Conservation (phyloP, 2,113 vertebrate species). For the Pithys albifrons region DNA sequence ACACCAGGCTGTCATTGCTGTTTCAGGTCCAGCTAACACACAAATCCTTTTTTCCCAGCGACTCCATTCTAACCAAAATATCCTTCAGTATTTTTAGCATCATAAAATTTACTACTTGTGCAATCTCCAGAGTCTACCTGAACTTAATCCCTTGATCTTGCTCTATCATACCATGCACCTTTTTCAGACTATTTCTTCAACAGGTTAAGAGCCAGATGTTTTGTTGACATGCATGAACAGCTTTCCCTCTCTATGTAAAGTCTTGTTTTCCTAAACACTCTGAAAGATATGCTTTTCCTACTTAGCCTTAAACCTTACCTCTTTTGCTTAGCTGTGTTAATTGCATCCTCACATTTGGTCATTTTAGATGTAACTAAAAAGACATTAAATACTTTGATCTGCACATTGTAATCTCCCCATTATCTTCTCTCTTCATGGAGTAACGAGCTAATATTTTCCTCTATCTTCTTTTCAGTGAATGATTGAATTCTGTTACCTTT, state of each 20-base stretch:
- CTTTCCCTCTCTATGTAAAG: not conserved
- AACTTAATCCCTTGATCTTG: not conserved
- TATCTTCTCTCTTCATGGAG: not conserved
- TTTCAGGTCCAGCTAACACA: not conserved
- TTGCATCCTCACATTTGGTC: not conserved
- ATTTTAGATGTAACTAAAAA: not conserved
- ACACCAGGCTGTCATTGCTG: not conserved
- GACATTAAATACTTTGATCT: not conserved
- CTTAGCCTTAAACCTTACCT: not conserved
- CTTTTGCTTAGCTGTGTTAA: not conserved
- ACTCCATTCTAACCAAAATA: not conserved
- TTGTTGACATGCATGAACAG: not conserved
- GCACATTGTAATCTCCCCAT: not conserved
- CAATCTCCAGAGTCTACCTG: not conserved
- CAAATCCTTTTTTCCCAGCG: not conserved
- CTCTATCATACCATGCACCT: not conserved
- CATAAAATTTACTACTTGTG: not conserved
- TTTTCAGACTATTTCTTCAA: not conserved
- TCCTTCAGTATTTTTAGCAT: not conserved
- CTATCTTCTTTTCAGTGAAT: not conserved
- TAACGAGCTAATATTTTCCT: not conserved
- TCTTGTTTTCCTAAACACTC: not conserved
- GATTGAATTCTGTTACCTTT: conserved; percentile 12
- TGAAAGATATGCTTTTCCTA: not conserved
- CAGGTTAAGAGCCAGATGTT: not conserved